Base-by-base conservation (phyloP, 2,113 vertebrate species). In the Rhabdornis inornatus region DNA sequence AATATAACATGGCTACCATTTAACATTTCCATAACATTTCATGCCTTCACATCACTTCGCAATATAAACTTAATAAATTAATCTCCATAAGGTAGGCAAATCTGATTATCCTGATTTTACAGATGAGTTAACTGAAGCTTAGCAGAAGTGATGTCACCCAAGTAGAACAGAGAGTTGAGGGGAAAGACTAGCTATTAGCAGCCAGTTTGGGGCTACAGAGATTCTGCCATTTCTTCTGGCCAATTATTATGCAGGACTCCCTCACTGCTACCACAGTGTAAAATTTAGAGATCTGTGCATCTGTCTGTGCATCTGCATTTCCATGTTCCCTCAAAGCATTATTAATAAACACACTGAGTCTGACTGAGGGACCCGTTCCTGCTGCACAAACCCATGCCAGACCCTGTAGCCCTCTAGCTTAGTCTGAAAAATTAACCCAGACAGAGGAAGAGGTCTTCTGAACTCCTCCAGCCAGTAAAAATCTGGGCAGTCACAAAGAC, bases 61-160 rank as follows among this genome's bases (percentile, higher is more conserved):
- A 91, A 91, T 87, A 83, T 71, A 92, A 95, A 82, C 81, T 85
- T 89, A 90, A 93, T 92, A 88, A 95, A 95, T 94, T 89, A 79
- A 89, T 95, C 84, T 89, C 89, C 63, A 61, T 84, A 87, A 94
- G 53, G 87, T 45, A 91, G 53, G 84, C 31, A 95, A 95, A 96
- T 92, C 81, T 89, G 65, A 95, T 95, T 95, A 95, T 64, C 65
- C 37, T 33, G 93, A 17, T 89, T 94, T 97, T 87, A 89, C 84
- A 91, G 93, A 87, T 87, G 91, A 95, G 30, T 85, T 95, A 95
- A 92, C 70, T 53, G 70, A 76, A 77, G 40, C 21, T 94, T 89
- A 68, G 63, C 81, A 94, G 89, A 89, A 94, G 55, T 35, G 42
- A 89, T 59, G 74, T 55, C 89, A 95, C 56, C 24, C 39, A 19